These are phyloP conservation scores for Arctia plantaginis DNA, from an alignment of 2,888 invertebrate species.

Conservation along the genomic window DNA sequence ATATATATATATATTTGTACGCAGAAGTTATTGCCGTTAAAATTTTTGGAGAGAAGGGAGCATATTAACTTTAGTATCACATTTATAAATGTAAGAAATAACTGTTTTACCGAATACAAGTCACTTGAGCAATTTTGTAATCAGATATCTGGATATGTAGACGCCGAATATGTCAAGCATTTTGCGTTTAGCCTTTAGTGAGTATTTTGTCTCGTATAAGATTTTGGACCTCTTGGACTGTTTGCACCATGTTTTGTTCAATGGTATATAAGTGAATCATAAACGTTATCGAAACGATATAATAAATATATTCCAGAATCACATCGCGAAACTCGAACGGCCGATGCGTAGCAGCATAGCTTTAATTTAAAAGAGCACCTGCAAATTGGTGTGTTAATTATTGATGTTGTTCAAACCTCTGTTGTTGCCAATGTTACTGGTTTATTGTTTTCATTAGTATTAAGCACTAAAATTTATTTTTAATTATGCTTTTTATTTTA, in stretches of 20 bases:
- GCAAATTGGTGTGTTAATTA: constrained; percentile 44
- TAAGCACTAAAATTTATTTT: neutral
- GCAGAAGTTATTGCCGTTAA: no score
- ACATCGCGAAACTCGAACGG: constrained; percentile 14
- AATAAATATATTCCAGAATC: neutral
- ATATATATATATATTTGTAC: no score
- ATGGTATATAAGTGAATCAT: neutral
- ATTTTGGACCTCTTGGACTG: neutral
- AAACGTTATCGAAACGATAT: neutral
- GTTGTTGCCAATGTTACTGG: constrained; percentile 18
- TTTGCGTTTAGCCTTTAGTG: no score
- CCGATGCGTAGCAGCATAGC: constrained; percentile 16
- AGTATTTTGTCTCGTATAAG: neutral
- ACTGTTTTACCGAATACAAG: neutral
- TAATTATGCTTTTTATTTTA: neutral
- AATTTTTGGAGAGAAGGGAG: no score
- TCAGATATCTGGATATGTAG: neutral
- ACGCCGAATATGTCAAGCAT: neutral
- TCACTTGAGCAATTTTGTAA: neutral
- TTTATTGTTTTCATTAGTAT: constrained; percentile 28
- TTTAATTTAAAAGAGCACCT: constrained; percentile 36
- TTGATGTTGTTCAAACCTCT: constrained; percentile 32
- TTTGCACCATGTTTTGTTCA: neutral
- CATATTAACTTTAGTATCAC: neutral
- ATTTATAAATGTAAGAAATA: neutral